Evolutionary conservation across 2,113 vertebrate species (phyloP).

Genomic region (Chaetura pelagica): DNA sequence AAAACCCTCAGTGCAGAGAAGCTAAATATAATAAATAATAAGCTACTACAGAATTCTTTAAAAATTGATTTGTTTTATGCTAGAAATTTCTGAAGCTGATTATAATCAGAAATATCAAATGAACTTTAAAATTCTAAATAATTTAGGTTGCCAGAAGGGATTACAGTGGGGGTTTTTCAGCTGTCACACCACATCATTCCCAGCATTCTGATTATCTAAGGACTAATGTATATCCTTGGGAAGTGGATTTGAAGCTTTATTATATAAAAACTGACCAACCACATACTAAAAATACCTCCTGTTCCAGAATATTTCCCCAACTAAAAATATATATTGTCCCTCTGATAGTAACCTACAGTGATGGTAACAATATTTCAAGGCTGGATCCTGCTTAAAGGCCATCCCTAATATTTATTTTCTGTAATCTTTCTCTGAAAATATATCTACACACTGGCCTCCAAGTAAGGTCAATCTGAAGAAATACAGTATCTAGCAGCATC

Average conservation of each 20-base stretch:
- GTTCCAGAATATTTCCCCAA: not conserved
- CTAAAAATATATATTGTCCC: not conserved
- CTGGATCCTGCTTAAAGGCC: not conserved
- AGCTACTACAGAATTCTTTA: not conserved
- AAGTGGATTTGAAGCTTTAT: not conserved
- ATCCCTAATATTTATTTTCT: not conserved
- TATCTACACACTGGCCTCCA: not conserved
- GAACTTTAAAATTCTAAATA: slow-evolving; percentile 11
- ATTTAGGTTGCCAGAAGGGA: not conserved
- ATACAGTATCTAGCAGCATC: not conserved
- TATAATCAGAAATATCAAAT: not conserved
- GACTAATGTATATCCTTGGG: not conserved
- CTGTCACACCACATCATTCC: not conserved
- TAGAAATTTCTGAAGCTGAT: not conserved
- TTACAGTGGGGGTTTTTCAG: slow-evolving; percentile 15
- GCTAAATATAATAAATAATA: not conserved
- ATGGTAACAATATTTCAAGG: not conserved
- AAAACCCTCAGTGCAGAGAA: not conserved
- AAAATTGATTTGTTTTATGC: not conserved
- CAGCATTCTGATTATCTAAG: not conserved
- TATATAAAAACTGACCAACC: not conserved
- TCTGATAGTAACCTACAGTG: not conserved
- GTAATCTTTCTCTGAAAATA: not conserved
- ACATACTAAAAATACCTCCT: not conserved
- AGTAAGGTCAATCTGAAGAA: not conserved